Evolutionary conservation across 2,888 invertebrate species (phyloP).

Genomic region (Drosophila affinis): DNA sequence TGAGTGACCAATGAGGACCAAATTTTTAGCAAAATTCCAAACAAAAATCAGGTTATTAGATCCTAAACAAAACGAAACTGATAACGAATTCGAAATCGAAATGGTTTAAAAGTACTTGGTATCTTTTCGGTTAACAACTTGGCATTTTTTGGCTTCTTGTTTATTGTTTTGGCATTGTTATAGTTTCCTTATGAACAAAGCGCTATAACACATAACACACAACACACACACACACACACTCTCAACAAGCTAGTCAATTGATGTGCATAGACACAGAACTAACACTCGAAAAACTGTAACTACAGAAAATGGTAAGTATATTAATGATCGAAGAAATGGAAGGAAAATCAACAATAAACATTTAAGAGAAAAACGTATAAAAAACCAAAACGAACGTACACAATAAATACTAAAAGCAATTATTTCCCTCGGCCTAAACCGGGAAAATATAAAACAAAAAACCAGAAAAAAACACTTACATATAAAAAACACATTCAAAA

Average conservation of each 20-base stretch:
- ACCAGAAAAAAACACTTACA: conserved; percentile 35
- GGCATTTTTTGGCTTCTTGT: conserved; percentile 65
- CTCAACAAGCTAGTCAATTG: conserved; percentile 71
- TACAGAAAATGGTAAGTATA: conserved; percentile 58
- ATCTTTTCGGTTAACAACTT: conserved; percentile 36
- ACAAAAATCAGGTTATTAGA: conserved; percentile 53
- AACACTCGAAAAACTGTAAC: conserved; percentile 43
- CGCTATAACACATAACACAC: conserved; percentile 11
- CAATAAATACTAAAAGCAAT: conserved; percentile 77
- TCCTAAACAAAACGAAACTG: conserved; percentile 16
- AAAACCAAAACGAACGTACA: conserved; percentile 49
- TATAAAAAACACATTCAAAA: conserved; percentile 42
- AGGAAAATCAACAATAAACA: conserved; percentile 23
- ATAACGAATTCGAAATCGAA: conserved; percentile 10
- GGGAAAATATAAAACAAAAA: conserved; percentile 69
- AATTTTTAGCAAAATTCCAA: conserved; percentile 50
- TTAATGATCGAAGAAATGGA: no score
- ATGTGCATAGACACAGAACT: conserved; percentile 60
- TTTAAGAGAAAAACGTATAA: conserved; percentile 16
- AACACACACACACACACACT: conserved; percentile 28
- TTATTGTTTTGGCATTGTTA: conserved; percentile 47
- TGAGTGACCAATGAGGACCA: conserved; percentile 74
- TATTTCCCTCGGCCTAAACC: conserved; percentile 60
- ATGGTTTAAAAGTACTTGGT: conserved; percentile 24
- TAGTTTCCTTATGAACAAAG: conserved; percentile 34